Base-by-base conservation (phyloP, 1,140 invertebrate species). In the Spodoptera litura region DNA sequence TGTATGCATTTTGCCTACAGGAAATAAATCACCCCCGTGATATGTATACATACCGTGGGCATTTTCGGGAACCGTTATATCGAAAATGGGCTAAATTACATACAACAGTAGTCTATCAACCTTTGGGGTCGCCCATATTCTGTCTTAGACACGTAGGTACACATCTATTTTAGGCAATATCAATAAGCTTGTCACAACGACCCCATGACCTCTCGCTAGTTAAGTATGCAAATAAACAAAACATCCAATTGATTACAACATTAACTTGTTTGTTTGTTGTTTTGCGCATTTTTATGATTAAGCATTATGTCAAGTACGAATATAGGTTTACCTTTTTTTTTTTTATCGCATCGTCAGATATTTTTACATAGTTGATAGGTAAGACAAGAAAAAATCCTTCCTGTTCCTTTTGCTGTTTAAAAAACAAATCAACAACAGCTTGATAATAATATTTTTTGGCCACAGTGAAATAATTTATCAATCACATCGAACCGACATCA, bases 171-270 rank as follows among this genome's bases (percentile, higher is more conserved):
- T 64, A 20, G 38, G 15, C 61, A 64, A 64, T 64, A 20, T 49
- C 38, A 64, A 64, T 49, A 38, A 44, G 31, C 35, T 64, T 27
- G 61, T 49, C 61, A 64, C 61, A 64, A 44, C 15, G 38, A 64
- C 38, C 59, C n/a, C 38, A 9, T 64, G 20, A 64, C n/a, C 61
- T 64, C 38, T 64, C 27, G n/a, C 61, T 38, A 15, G 13, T 62
- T 62, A n/a, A 64, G 44, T 64, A 64, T 64, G 49, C 61, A 64
- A 11, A 64, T 64, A 20, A 11, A 44, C 38, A 35, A 44, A 49
- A 64, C 15, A n/a, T 44, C n/a, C 9, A 62, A 44, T 44, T 44
- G 13, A 62, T 38, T 38, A 62, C 31, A 12, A 15, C 12, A 64
- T 49, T 59, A 44, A 62, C 61, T 52, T 52, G 49, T 49, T 49